A percentile compares a stretch with the other conserved stretches of the same genome.
phyloP scores from a whole-genome alignment of 2,797 vertebrate species.

The Notolepis coatsorum region DNA sequence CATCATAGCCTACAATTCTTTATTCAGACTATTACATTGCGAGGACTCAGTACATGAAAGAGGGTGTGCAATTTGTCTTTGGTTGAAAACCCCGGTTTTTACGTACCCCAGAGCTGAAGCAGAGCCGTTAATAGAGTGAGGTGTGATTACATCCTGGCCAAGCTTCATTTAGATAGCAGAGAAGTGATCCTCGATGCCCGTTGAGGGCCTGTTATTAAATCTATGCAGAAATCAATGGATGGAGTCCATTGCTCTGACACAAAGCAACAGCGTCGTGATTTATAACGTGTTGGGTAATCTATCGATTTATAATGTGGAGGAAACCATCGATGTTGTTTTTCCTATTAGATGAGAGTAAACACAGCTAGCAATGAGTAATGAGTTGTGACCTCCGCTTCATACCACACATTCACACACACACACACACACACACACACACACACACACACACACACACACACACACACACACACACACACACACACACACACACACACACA shows the following conservation, averaged over 20 bases:
- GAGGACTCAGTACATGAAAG: too few relatives aligned
- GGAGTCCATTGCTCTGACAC: slow-evolving; percentile 60
- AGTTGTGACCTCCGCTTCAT: slow-evolving; percentile 45
- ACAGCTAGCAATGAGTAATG: slow-evolving; percentile 60
- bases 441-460: not conserved
- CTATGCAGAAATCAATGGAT: slow-evolving; percentile 73
- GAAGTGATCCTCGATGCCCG: slow-evolving; percentile 61
- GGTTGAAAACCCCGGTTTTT: not conserved
- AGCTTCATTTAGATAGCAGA: slow-evolving; percentile 67
- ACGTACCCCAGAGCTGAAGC: slow-evolving; percentile 20
- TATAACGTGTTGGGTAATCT: slow-evolving; percentile 66
- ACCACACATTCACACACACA: not conserved
- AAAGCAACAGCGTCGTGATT: slow-evolving; percentile 51
- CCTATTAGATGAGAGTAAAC: slow-evolving; percentile 68
- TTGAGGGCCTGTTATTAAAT: slow-evolving; percentile 73
- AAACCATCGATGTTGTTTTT: slow-evolving; percentile 67
- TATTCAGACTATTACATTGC: too few relatives aligned
- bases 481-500: not conserved
- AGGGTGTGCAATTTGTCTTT: too few relatives aligned
- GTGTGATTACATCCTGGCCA: slow-evolving; percentile 63
- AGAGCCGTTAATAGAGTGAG: slow-evolving; percentile 45
- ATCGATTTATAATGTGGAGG: slow-evolving; percentile 69
- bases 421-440: slow-evolving; percentile 1
- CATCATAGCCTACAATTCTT: too few relatives aligned
- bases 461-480: not conserved